Evolutionary conservation across 2,888 invertebrate species (phyloP), one percentile per base, ranked within the genome.

Genomic region (Netelia virgata): DNA sequence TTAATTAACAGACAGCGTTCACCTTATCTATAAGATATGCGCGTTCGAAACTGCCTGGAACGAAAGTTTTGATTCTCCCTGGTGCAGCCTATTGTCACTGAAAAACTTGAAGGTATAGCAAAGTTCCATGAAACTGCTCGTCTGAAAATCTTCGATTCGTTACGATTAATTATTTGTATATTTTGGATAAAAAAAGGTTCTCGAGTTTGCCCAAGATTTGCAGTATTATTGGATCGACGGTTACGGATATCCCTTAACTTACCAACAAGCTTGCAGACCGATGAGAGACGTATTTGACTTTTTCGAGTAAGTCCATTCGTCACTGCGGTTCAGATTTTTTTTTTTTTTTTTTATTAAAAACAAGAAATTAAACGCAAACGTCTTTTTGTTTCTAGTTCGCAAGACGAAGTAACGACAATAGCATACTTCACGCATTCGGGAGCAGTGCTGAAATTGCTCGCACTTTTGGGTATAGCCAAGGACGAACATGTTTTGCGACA

Each of bases 371-470:
- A 55, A 55, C 3, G n/a, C 55, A 55, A 55, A 9, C 5, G 9
- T 28, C 14, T 57, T 57, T 84, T 78, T 61, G n/a, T 78, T 89
- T 75, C 3, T 70, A 92, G 93, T 53, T 87, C 87, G 11, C 41
- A 86, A 1, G 75, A 89, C 16, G 91, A 92, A 1, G 90, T 94
- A n/a, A 94, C 94, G 86, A 95, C 95, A 41, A 95, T 95, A 41
- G 95, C 96, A 86, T 96, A 97, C 89, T 98, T 98, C 91, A 96
- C 97, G 0, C 98, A 98, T 94, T 97, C 97, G 0, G 98, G 98
- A 2, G 96, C 97, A 0, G 91, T 98, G 61, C 93, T 98, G 43
- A 98, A 98, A 94, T 92, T 97, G 73, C 90, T 97, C 66, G 95
- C 97, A 0, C 95, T 97, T 88, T 92, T 98, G 86, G 96, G 96